A percentile compares a stretch with the other conserved stretches of the same genome.
Evolutionary conservation across 1,140 invertebrate genomes (phyloP).

Genomic region (Sitodiplosis mosellana): DNA sequence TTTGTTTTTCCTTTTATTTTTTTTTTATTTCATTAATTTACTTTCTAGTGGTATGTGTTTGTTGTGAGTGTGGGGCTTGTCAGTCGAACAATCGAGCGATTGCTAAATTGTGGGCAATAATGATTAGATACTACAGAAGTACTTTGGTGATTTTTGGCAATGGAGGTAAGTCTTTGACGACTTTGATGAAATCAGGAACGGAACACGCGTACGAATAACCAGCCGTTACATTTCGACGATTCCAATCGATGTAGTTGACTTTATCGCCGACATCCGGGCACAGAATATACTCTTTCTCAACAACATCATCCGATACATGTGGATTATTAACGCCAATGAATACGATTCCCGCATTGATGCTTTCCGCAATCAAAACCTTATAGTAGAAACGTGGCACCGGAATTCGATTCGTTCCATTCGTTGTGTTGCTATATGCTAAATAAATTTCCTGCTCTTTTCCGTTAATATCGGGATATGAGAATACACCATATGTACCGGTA

Average conservation of each 20-base stretch:
- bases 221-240: slow-evolving; percentile 26
- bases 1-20: too few species aligned
- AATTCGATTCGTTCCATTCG: slow-evolving; percentile 18
- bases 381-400: slow-evolving; percentile 37
- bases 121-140: too few species aligned
- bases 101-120: too few species aligned
- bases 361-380: slow-evolving; percentile 38
- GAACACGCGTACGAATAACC: slow-evolving; percentile 48
- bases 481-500: slow-evolving; percentile 30
- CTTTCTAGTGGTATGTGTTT: too few species aligned
- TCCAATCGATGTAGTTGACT: slow-evolving; percentile 32
- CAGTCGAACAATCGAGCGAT: too few species aligned
- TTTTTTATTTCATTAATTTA: too few species aligned
- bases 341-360: slow-evolving; percentile 29
- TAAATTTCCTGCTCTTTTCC: slow-evolving; percentile 25
- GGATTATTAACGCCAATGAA: slow-evolving; percentile 47
- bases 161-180: slow-evolving; percentile 25
- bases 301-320: slow-evolving; percentile 25
- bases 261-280: slow-evolving; percentile 30
- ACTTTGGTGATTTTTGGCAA: too few species aligned
- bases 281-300: slow-evolving; percentile 24
- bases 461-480: slow-evolving; percentile 25
- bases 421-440: slow-evolving; percentile 24
- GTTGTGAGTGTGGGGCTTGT: too few species aligned
- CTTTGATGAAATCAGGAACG: slow-evolving; percentile 34